A percentile compares a stretch with the other conserved stretches of the same genome.
Evolutionary conservation across 1,140 invertebrate species (phyloP).

Genomic region (Phymastichus coffea): DNA sequence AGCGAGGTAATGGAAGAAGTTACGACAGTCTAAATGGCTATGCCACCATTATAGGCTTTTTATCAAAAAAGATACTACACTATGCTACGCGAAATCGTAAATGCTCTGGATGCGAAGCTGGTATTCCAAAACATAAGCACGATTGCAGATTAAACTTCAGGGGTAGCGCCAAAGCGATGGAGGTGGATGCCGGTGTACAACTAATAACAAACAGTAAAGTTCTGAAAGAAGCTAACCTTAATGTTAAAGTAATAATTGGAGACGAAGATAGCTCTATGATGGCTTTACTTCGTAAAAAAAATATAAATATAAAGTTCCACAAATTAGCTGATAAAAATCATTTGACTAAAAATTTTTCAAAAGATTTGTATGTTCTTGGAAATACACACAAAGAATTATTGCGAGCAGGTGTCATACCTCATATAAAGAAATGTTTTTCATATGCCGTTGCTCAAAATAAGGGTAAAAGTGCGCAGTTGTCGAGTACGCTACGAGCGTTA

Average conservation of each 20-base stretch:
- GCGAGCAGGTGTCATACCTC: not conserved
- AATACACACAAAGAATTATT: not conserved
- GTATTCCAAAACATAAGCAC: not conserved
- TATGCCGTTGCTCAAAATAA: constrained; percentile 7
- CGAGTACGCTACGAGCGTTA: not conserved
- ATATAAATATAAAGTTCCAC: not conserved
- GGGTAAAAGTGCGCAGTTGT: not conserved
- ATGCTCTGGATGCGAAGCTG: constrained; percentile 1
- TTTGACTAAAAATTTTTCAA: no score
- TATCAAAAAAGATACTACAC: no score
- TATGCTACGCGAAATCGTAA: constrained; percentile 1
- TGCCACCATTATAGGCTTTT: no score
- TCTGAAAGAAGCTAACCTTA: no score
- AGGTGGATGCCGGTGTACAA: no score
- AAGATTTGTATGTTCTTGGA: not conserved
- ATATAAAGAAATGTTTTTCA: constrained; percentile 2
- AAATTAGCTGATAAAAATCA: no score
- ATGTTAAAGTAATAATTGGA: no score
- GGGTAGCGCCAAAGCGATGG: no score
- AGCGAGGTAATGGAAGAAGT: no score
- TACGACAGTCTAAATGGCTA: no score
- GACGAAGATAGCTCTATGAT: no score
- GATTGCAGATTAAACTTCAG: constrained; percentile 1
- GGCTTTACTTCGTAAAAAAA: not conserved
- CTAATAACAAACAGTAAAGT: no score